Conservation (phyloP, 1,140 invertebrate genomes). For the Drosophila mayri region DNA sequence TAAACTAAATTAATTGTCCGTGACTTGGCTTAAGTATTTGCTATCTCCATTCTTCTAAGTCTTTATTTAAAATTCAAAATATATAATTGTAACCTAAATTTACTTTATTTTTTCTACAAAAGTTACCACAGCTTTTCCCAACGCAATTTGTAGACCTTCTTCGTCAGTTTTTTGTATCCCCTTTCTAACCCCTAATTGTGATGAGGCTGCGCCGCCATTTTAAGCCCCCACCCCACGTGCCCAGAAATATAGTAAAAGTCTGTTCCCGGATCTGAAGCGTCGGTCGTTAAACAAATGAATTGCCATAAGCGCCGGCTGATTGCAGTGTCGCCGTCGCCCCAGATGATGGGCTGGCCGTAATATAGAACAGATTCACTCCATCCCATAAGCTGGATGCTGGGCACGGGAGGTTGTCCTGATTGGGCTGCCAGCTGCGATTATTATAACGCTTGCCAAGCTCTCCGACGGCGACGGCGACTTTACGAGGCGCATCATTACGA, state of each 20-base stretch:
- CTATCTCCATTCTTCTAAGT: neutral
- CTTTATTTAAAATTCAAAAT: neutral
- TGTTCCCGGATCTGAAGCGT: slow-evolving; percentile 12
- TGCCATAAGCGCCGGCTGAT: slow-evolving; percentile 83
- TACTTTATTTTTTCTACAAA: neutral
- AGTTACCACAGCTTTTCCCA: neutral
- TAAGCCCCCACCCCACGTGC: slow-evolving; percentile 10
- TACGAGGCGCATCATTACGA: slow-evolving; percentile 84
- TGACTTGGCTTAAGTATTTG: slow-evolving; percentile 1
- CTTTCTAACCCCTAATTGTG: slow-evolving; percentile 30
- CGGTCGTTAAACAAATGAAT: slow-evolving; percentile 85
- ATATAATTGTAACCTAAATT: neutral
- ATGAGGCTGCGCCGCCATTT: slow-evolving; percentile 66
- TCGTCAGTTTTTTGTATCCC: neutral
- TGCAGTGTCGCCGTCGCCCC: slow-evolving; percentile 80
- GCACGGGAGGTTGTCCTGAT: slow-evolving; percentile 26
- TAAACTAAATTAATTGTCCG: slow-evolving; percentile 43
- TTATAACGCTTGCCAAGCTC: slow-evolving; percentile 26
- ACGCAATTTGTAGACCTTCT: neutral
- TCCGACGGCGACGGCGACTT: slow-evolving; percentile 57
- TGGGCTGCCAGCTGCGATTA: slow-evolving; percentile 52
- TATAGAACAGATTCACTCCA: slow-evolving; percentile 47
- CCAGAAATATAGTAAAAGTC: slow-evolving; percentile 9
- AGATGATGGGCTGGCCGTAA: slow-evolving; percentile 75
- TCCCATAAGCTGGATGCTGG: slow-evolving; percentile 15